Evolutionary conservation across 2,113 vertebrate genomes (phyloP).

Genomic region (Gracilinanus agilis): DNA sequence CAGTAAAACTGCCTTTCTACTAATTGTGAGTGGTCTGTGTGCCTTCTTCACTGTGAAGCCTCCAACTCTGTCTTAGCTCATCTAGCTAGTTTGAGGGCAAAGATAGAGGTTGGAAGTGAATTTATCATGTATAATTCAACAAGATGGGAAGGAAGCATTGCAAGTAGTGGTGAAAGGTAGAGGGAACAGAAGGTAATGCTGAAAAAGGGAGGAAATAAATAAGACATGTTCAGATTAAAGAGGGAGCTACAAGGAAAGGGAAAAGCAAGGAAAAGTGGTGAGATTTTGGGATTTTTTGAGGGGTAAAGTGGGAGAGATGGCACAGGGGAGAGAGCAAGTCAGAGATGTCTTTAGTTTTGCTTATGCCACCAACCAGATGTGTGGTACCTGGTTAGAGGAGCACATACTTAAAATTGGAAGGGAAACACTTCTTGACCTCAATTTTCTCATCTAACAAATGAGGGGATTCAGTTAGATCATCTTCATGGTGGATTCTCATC

Average conservation of each 20-base stretch:
- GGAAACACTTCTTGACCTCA: not conserved
- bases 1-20: not conserved
- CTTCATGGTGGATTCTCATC: not conserved
- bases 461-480: not conserved
- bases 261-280: not conserved
- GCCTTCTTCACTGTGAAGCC: not conserved
- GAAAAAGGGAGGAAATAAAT: not conserved
- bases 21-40: not conserved
- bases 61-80: not conserved
- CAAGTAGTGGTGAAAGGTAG: not conserved
- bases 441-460: not conserved
- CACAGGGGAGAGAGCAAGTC: not conserved
- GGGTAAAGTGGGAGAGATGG: not conserved
- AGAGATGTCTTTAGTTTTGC: not conserved
- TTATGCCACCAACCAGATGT: not conserved
- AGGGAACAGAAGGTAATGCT: not conserved
- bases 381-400: not conserved
- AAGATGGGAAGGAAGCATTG: not conserved
- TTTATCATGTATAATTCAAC: not conserved
- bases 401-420: not conserved
- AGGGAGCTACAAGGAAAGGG: not conserved
- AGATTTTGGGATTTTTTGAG: not conserved
- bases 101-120: not conserved
- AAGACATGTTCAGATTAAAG: not conserved
- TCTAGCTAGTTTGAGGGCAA: not conserved